Evolutionary conservation across 2,888 invertebrate species (phyloP).

Genomic region (Aspidapion aeneum): DNA sequence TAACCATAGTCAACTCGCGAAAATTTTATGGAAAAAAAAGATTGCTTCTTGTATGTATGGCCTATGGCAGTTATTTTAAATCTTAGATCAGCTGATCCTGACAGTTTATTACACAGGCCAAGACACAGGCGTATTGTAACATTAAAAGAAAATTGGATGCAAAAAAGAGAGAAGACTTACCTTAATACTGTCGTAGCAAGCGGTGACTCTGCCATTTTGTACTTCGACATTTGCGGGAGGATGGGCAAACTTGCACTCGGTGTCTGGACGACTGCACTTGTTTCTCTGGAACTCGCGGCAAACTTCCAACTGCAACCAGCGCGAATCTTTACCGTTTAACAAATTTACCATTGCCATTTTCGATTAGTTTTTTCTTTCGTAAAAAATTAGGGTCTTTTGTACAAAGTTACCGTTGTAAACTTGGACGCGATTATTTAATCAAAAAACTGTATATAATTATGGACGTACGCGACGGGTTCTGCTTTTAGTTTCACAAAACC

Average conservation of each 20-base stretch:
- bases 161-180: constrained; percentile 53
- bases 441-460: constrained; percentile 18
- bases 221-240: constrained; percentile 99
- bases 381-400: neutral
- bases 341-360: constrained; percentile 89
- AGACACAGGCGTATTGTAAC: no score
- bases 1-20: no score
- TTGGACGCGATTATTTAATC: constrained; percentile 33
- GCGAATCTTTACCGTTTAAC: constrained; percentile 97
- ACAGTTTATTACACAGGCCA: no score
- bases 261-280: constrained; percentile 98
- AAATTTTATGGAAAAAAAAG: no score
- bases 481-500: no score
- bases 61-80: no score
- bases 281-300: constrained; percentile 99
- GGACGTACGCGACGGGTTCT: constrained; percentile 30
- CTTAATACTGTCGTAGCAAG: constrained; percentile 99
- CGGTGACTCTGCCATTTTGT: constrained; percentile 99
- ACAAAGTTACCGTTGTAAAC: constrained; percentile 19
- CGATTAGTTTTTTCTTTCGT: constrained; percentile 2
- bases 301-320: constrained; percentile 99
- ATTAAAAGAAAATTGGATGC: neutral
- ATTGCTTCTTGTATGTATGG: no score
- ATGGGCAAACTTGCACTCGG: constrained; percentile 99
- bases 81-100: no score